Conservation (phyloP, 2,113 vertebrate species). For the Oreochromis tanganicae region DNA sequence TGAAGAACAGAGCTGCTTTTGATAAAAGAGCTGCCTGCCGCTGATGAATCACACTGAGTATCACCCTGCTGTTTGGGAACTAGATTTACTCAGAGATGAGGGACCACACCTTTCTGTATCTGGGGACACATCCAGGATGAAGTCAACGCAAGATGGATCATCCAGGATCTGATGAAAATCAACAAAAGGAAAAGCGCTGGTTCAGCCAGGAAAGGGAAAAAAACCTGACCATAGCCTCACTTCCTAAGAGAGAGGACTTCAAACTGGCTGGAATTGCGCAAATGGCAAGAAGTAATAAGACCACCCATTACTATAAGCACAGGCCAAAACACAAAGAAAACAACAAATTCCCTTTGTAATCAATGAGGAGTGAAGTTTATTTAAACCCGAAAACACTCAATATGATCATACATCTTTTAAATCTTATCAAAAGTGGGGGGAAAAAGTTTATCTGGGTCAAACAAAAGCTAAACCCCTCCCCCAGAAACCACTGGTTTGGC, state of each 20-base stretch:
- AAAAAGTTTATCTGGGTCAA: neutral
- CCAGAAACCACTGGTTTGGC: neutral
- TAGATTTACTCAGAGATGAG: conserved; percentile 1
- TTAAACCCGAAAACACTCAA: neutral
- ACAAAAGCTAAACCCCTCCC: neutral
- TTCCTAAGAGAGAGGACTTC: conserved; percentile 6
- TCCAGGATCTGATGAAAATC: neutral
- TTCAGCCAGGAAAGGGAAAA: conserved; percentile 27
- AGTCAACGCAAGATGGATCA: neutral
- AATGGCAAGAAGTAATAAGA: conserved; percentile 2
- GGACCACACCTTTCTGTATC: neutral
- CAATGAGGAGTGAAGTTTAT: neutral
- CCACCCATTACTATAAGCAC: conserved; percentile 3
- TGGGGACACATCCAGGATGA: neutral
- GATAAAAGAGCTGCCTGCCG: neutral
- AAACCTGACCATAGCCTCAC: conserved; percentile 24
- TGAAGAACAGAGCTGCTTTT: conserved; percentile 32
- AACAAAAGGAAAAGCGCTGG: conserved; percentile 21
- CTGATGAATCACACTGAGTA: conserved; percentile 30
- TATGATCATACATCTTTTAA: neutral
- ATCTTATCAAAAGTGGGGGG: neutral
- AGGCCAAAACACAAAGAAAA: neutral
- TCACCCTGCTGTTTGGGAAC: neutral
- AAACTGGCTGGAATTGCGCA: neutral
- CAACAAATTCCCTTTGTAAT: neutral